These are phyloP conservation scores for Drosophila nannoptera DNA, from an alignment of 1,140 invertebrate species.

Conservation along the genomic window DNA sequence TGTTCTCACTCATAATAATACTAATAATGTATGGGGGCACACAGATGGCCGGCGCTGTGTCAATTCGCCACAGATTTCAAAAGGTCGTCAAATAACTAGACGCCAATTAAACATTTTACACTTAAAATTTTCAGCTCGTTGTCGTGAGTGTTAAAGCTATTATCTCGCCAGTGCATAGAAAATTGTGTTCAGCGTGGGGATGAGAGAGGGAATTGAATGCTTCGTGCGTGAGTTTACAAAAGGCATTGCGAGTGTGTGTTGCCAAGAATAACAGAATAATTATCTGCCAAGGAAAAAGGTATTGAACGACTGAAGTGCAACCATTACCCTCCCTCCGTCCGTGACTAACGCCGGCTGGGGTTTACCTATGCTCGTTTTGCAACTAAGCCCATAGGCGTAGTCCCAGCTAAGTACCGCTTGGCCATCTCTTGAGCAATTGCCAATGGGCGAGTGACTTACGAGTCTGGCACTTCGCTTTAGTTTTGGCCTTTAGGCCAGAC, in stretches of 20 bases:
- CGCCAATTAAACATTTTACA: conserved; percentile 67
- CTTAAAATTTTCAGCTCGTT: conserved; percentile 40
- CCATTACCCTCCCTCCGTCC: not conserved
- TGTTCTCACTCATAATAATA: conserved; percentile 25
- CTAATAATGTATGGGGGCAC: conserved; percentile 14
- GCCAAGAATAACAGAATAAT: too few species aligned
- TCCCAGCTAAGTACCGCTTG: conserved; percentile 1
- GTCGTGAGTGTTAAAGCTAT: conserved; percentile 20
- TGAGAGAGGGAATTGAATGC: conserved; percentile 16
- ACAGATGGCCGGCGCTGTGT: conserved; percentile 1
- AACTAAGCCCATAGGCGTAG: not conserved
- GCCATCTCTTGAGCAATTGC: conserved; percentile 33
- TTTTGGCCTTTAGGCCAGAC: conserved; percentile 14
- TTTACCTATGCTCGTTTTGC: conserved; percentile 6
- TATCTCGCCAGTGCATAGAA: conserved; percentile 41
- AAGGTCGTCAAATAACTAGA: conserved; percentile 66
- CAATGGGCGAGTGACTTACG: conserved; percentile 38
- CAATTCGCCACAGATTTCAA: conserved; percentile 48
- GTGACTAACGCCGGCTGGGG: not conserved
- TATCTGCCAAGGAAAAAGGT: not conserved
- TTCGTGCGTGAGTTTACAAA: conserved; percentile 1
- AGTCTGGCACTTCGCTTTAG: conserved; percentile 52
- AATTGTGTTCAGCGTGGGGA: conserved; percentile 46
- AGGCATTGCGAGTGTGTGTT: too few species aligned
- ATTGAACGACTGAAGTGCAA: not conserved